Conservation (phyloP, 2,113 vertebrate species). For the Corythornis vintsioides region DNA sequence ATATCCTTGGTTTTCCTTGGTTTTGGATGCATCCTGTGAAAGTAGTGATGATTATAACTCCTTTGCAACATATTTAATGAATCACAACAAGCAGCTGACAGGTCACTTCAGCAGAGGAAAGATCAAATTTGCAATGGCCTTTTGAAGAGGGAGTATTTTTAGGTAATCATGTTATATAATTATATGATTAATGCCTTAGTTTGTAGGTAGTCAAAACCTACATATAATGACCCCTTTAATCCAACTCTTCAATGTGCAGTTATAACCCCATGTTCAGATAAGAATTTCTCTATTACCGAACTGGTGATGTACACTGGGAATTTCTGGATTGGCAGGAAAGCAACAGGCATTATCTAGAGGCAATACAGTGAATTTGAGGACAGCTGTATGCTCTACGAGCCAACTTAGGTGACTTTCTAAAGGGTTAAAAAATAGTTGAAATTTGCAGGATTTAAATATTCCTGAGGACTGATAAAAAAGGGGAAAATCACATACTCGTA, state of each 20-base stretch:
- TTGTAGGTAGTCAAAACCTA: not conserved
- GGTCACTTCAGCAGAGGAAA: not conserved
- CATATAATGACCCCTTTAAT: not conserved
- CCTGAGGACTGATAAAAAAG: not conserved
- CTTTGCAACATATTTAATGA: not conserved
- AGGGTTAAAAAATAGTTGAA: not conserved
- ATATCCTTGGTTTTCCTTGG: not conserved
- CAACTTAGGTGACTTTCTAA: not conserved
- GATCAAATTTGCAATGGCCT: not conserved
- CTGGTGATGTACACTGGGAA: not conserved
- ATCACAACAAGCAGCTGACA: not conserved
- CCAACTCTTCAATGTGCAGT: not conserved
- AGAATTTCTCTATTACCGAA: not conserved
- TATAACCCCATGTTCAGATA: not conserved
- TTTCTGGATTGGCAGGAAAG: not conserved
- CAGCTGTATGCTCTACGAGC: not conserved
- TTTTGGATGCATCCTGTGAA: not conserved
- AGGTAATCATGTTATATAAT: not conserved
- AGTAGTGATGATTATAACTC: not conserved
- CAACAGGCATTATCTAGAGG: not conserved
- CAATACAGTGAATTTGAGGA: not conserved
- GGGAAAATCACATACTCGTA: not conserved
- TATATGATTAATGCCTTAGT: not conserved
- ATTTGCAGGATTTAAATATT: not conserved
- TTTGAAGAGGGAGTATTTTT: slow-evolving; percentile 5